phyloP scores from a whole-genome alignment of 2,888 invertebrate species.

The Cyrtodaria siliqua region DNA sequence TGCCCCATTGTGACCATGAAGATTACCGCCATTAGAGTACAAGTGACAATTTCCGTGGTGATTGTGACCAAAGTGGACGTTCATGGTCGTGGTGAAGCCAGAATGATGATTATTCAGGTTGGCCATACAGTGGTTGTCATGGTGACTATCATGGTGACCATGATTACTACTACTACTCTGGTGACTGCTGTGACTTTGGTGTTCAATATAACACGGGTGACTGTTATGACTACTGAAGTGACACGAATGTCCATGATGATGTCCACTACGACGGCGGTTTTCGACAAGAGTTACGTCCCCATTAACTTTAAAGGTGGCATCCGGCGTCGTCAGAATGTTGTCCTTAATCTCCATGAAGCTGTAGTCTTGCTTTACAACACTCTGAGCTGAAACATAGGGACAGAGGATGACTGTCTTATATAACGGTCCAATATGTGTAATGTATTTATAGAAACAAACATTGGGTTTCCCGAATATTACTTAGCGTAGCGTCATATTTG shows the following conservation, averaged over 20 bases:
- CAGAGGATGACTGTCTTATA: too few species aligned
- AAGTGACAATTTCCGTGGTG: conserved; percentile 43
- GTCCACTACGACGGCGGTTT: conserved; percentile 12
- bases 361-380: conserved; percentile 42
- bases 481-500: too few species aligned
- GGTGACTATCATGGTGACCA: neutral
- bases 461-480: too few species aligned
- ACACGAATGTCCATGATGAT: conserved; percentile 15
- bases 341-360: conserved; percentile 46
- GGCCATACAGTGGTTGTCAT: conserved; percentile 45
- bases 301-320: conserved; percentile 45
- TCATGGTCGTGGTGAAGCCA: conserved; percentile 58
- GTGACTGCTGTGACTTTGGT: conserved; percentile 27
- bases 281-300: conserved; percentile 50
- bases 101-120: conserved; percentile 46
- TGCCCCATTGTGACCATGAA: conserved; percentile 47
- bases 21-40: conserved; percentile 53
- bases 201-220: conserved; percentile 8
- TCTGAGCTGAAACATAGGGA: conserved; percentile 3
- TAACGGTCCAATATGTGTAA: too few species aligned
- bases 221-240: neutral
- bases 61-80: conserved; percentile 43
- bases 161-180: conserved; percentile 20
- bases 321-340: conserved; percentile 44
- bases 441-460: too few species aligned